Evolutionary conservation across 2,113 vertebrate species (phyloP).

Genomic region (Engraulis encrasicolus): DNA sequence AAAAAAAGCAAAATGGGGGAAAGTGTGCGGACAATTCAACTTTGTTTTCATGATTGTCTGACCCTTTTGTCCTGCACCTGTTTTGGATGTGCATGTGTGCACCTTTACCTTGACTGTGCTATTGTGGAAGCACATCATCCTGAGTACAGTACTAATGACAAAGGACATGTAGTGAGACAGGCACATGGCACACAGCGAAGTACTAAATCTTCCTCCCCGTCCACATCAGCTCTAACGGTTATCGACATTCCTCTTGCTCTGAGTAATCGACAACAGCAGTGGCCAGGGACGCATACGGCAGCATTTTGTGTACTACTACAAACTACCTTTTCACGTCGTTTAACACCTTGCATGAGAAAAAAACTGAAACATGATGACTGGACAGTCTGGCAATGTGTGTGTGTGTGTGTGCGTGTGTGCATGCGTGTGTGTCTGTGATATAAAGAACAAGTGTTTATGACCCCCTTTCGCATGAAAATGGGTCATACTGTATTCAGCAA

Average conservation of each 20-base stretch:
- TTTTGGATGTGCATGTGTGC: too few relatives aligned
- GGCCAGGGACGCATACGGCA: background rate
- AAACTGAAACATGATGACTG: background rate
- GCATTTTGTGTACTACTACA: background rate
- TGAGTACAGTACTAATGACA: too few relatives aligned
- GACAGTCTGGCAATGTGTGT: background rate
- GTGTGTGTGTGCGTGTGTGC: too few relatives aligned
- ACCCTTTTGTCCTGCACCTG: too few relatives aligned
- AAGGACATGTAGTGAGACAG: background rate
- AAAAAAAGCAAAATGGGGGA: too few relatives aligned
- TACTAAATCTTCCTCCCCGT: background rate
- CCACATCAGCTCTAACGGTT: background rate
- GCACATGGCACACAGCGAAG: background rate
- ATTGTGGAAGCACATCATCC: too few relatives aligned
- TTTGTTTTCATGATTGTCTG: too few relatives aligned
- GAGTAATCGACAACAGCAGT: background rate
- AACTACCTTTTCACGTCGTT: background rate
- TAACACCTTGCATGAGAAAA: background rate
- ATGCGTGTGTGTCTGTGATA: too few relatives aligned
- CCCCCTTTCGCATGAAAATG: background rate
- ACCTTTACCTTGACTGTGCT: too few relatives aligned
- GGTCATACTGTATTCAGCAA: background rate
- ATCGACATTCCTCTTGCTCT: constrained; percentile 27
- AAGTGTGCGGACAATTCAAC: too few relatives aligned
- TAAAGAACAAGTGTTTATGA: background rate